A percentile compares a stretch with the other conserved stretches of the same genome.
phyloP scores from a whole-genome alignment of 2,113 vertebrate genomes.

The Phrynosoma blainvillii region DNA sequence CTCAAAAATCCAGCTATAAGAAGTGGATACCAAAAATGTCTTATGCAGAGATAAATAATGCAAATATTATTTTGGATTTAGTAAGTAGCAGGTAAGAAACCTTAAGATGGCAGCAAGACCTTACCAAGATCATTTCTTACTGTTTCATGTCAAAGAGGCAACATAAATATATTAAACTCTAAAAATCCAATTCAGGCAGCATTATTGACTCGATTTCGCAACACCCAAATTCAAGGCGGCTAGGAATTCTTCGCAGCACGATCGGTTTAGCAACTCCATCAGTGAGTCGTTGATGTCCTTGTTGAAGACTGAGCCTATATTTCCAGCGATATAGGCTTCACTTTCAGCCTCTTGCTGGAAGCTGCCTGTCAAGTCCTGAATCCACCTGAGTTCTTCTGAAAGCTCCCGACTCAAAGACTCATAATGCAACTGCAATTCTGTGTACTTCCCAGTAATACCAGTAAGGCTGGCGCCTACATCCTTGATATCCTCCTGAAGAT shows the following conservation, averaged over 20 bases:
- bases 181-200: too few species aligned
- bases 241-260: slow-evolving; percentile 75
- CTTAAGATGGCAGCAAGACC: not conserved
- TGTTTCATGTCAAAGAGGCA: not conserved
- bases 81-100: not conserved
- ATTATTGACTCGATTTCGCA: slow-evolving; percentile 62
- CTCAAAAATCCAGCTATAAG: not conserved
- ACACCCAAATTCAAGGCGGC: slow-evolving; percentile 71
- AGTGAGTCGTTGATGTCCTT: slow-evolving; percentile 78
- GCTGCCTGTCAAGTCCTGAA: slow-evolving; percentile 81
- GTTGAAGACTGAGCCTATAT: slow-evolving; percentile 70
- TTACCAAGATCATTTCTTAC: not conserved
- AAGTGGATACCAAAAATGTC: not conserved
- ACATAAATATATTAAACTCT: slow-evolving; percentile 1
- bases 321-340: slow-evolving; percentile 55
- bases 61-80: not conserved
- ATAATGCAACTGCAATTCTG: slow-evolving; percentile 79
- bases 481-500: slow-evolving; percentile 80
- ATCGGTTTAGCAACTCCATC: slow-evolving; percentile 77
- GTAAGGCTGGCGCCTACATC: slow-evolving; percentile 70
- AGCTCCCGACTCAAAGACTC: slow-evolving; percentile 83
- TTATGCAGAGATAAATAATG: not conserved
- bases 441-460: slow-evolving; percentile 70
- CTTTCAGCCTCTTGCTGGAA: slow-evolving; percentile 70
- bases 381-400: slow-evolving; percentile 82